These are phyloP conservation scores for Microcebus ravelobensis DNA, from an alignment of 2,113 vertebrate genomes.

Conservation along the genomic window DNA sequence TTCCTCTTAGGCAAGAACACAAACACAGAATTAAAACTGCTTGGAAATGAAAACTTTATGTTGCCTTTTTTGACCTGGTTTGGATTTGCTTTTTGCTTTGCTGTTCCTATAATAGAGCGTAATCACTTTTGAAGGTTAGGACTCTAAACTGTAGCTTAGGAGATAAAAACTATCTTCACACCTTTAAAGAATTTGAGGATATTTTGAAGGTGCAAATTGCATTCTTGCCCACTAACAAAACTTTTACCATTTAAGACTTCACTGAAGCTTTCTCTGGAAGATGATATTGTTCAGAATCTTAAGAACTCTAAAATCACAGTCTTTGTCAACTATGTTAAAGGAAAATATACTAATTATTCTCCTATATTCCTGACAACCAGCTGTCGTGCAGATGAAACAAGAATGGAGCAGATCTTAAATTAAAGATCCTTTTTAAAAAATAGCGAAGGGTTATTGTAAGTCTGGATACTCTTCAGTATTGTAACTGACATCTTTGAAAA, in stretches of 20 bases:
- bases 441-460: neutral
- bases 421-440: slow-evolving; percentile 28
- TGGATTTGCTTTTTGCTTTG: slow-evolving; percentile 82
- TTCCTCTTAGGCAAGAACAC: slow-evolving; percentile 84
- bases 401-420: neutral
- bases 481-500: neutral
- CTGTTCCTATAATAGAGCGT: slow-evolving; percentile 71
- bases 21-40: slow-evolving; percentile 84
- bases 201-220: slow-evolving; percentile 50
- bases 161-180: slow-evolving; percentile 47
- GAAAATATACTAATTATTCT: neutral
- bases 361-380: neutral
- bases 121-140: slow-evolving; percentile 66
- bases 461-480: neutral
- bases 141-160: slow-evolving; percentile 10
- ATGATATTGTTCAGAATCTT: neutral
- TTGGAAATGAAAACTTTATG: slow-evolving; percentile 86
- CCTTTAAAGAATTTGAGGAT: slow-evolving; percentile 47
- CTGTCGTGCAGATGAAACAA: neutral
- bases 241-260: neutral
- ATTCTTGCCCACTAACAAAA: neutral
- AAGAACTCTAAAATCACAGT: neutral
- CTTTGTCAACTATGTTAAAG: neutral
- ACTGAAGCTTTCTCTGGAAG: neutral
- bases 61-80: slow-evolving; percentile 80